Percentiles rank a stretch among this genome's conserved stretches.
These are phyloP conservation scores for Cervus canadensis DNA, from an alignment of 2,113 vertebrate species.

Conservation along the genomic window DNA sequence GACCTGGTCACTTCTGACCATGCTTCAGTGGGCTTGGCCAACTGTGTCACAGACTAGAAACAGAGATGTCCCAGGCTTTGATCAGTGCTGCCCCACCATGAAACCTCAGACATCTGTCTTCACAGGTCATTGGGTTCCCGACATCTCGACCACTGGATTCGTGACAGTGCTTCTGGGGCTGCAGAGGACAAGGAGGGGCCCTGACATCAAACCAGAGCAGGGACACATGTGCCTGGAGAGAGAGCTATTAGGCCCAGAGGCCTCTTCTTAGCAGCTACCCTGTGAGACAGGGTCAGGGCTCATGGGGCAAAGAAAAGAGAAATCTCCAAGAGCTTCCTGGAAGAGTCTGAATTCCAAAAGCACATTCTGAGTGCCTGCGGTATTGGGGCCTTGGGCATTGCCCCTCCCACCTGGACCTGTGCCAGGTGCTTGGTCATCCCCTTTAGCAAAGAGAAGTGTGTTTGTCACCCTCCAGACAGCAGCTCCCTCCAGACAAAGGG, in stretches of 20 bases:
- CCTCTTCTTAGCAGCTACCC: rapidly evolving
- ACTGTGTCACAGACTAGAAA: rapidly evolving
- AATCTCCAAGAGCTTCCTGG: not conserved
- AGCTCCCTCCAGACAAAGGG: not conserved
- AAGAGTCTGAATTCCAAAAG: not conserved
- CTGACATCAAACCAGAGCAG: not conserved
- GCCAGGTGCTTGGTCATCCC: not conserved
- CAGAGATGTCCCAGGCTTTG: not conserved
- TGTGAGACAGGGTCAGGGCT: not conserved
- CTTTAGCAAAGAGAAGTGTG: not conserved
- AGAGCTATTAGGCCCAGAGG: too few relatives aligned
- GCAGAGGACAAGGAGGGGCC: not conserved
- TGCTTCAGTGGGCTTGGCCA: rapidly evolving
- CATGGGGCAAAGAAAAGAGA: rapidly evolving
- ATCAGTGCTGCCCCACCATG: rapidly evolving
- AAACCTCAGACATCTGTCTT: not conserved
- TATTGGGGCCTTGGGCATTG: rapidly evolving
- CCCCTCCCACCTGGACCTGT: not conserved
- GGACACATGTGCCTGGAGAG: rapidly evolving
- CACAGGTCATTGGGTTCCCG: not conserved
- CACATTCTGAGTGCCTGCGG: rapidly evolving
- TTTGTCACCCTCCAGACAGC: rapidly evolving
- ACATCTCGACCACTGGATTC: rapidly evolving
- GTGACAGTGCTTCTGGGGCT: rapidly evolving
- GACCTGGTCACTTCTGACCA: not conserved